Conservation (phyloP, 2,797 vertebrate species). For the Chaetodon trifasciatus region DNA sequence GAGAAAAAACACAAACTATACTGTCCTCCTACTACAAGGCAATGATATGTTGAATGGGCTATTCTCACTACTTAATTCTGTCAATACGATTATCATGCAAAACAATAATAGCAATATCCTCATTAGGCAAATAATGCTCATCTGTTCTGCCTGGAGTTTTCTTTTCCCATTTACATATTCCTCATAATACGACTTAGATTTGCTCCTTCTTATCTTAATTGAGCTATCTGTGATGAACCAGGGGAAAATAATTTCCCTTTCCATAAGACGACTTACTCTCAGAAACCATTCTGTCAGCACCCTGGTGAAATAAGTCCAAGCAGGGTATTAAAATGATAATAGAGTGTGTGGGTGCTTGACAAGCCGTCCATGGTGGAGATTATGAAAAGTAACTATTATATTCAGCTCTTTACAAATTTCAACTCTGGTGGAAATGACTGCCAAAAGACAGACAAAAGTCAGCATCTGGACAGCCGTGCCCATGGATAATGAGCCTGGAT, state of each 20-base stretch:
- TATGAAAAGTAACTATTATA: slow-evolving; percentile 78
- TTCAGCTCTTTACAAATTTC: slow-evolving; percentile 73
- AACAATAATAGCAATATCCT: slow-evolving; percentile 58
- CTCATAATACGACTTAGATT: slow-evolving; percentile 74
- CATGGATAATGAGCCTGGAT: slow-evolving; percentile 56
- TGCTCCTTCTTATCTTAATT: slow-evolving; percentile 80
- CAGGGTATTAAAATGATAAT: slow-evolving; percentile 84
- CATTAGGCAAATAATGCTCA: slow-evolving; percentile 72
- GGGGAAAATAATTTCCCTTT: slow-evolving; percentile 75
- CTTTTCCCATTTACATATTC: slow-evolving; percentile 67
- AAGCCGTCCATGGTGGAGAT: slow-evolving; percentile 76
- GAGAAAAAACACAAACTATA: slow-evolving; percentile 41
- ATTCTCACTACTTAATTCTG: slow-evolving; percentile 32
- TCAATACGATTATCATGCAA: slow-evolving; percentile 42
- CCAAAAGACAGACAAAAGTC: slow-evolving; percentile 73
- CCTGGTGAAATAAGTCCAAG: slow-evolving; percentile 74
- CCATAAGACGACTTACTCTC: slow-evolving; percentile 73
- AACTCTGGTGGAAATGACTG: slow-evolving; percentile 59
- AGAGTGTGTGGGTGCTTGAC: slow-evolving; percentile 74
- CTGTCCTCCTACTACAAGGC: slow-evolving; percentile 22
- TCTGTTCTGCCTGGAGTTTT: slow-evolving; percentile 52
- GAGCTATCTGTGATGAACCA: slow-evolving; percentile 80
- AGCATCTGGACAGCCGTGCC: slow-evolving; percentile 60
- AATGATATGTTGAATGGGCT: slow-evolving; percentile 37
- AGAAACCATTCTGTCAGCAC: slow-evolving; percentile 85